These are phyloP conservation scores for Hepsetus odoe DNA, from an alignment of 2,113 vertebrate genomes.

Conservation along the genomic window DNA sequence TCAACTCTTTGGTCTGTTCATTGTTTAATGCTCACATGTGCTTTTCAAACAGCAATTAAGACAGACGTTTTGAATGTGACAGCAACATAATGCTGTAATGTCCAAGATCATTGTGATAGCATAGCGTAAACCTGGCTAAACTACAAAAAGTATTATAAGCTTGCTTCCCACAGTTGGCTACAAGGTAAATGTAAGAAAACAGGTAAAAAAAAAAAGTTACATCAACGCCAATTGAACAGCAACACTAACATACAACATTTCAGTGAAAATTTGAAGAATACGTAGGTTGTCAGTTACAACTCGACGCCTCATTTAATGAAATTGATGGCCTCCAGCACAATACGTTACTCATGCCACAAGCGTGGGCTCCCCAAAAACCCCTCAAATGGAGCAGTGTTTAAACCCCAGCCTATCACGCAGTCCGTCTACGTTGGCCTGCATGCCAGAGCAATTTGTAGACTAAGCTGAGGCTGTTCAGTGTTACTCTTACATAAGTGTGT, in stretches of 20 bases:
- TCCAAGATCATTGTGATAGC: no score
- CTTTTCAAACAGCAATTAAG: no score
- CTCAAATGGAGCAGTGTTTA: constrained; percentile 9
- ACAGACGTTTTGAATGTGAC: no score
- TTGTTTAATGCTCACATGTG: no score
- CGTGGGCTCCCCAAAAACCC: not conserved
- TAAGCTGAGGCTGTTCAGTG: constrained; percentile 19
- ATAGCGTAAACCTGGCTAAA: no score
- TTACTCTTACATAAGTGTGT: constrained; percentile 42
- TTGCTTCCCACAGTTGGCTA: not conserved
- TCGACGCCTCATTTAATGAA: not conserved
- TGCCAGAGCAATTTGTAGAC: constrained; percentile 9
- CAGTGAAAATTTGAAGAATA: not conserved
- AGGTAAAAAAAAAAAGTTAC: not conserved
- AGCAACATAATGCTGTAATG: no score
- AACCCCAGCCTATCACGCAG: not conserved
- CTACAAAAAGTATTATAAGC: not conserved
- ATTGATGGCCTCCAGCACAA: not conserved
- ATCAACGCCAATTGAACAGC: no score
- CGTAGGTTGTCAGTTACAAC: not conserved
- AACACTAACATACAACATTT: not conserved
- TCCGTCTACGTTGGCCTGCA: not conserved
- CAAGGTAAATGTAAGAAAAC: not conserved
- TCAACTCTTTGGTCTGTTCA: no score
- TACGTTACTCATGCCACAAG: not conserved